These are phyloP conservation scores for Colaptes auratus DNA, from an alignment of 2,113 vertebrate species.

Conservation along the genomic window DNA sequence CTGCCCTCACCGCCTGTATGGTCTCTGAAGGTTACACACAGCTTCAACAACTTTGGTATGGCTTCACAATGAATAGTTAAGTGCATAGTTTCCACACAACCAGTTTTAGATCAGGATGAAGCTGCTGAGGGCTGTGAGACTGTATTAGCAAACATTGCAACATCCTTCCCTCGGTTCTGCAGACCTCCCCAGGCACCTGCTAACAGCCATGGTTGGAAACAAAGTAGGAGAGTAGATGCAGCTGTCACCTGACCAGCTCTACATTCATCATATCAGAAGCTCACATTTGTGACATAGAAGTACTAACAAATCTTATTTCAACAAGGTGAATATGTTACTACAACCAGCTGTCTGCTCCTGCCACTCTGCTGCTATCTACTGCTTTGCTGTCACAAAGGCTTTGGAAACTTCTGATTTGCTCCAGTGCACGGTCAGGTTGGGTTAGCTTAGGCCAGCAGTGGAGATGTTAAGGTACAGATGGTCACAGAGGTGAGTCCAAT, in stretches of 20 bases:
- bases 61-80: background rate
- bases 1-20: background rate
- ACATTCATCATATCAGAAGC: background rate
- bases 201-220: background rate
- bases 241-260: background rate
- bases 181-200: background rate
- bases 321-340: background rate
- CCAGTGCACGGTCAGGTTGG: background rate
- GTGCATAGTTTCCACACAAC: background rate
- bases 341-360: background rate
- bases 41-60: background rate
- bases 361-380: background rate
- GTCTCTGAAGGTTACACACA: background rate
- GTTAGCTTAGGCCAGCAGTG: background rate
- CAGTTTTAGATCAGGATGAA: background rate
- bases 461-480: background rate
- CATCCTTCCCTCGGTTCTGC: rapidly evolving
- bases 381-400: background rate
- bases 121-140: background rate
- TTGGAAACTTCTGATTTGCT: background rate
- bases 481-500: background rate
- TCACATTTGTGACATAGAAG: background rate
- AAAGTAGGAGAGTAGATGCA: rapidly evolving
- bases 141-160: background rate
- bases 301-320: background rate